Evolutionary conservation across 2,797 vertebrate species (phyloP).

Genomic region (Syndactyla subalaris): DNA sequence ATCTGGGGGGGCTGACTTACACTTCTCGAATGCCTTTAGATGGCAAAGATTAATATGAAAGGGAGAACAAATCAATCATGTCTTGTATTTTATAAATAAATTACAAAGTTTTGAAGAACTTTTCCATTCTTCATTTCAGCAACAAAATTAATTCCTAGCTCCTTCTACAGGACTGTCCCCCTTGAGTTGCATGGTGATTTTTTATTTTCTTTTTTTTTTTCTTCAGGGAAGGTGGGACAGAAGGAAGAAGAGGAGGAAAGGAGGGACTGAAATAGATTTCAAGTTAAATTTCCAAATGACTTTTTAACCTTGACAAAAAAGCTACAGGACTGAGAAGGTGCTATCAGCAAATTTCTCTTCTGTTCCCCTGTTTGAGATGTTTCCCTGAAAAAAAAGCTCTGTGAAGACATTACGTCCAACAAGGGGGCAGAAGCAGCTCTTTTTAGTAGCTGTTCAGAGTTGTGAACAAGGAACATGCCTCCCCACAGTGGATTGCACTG

Average conservation of each 20-base stretch:
- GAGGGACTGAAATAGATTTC: neutral
- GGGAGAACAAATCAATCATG: neutral
- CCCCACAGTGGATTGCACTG: neutral
- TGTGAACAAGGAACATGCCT: neutral
- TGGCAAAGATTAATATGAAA: neutral
- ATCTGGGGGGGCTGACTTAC: neutral
- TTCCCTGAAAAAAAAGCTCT: neutral
- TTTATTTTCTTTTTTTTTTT: neutral
- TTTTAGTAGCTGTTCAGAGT: neutral
- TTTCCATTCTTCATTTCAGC: constrained; percentile 13
- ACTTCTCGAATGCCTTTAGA: neutral
- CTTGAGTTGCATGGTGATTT: neutral
- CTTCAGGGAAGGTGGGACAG: neutral
- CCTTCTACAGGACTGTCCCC: neutral
- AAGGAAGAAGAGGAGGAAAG: neutral
- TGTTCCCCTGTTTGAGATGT: neutral
- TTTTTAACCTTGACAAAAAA: neutral
- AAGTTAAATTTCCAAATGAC: neutral
- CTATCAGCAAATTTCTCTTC: neutral
- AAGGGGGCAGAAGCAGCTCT: neutral
- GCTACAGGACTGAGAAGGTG: neutral
- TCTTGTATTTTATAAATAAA: neutral
- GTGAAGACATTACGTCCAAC: neutral
- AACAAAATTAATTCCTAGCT: neutral
- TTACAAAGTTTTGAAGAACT: constrained; percentile 26